Percentiles rank a stretch among this genome's conserved stretches.
phyloP scores from a whole-genome alignment of 2,888 invertebrate genomes.

The Oligia fasciuncula region DNA sequence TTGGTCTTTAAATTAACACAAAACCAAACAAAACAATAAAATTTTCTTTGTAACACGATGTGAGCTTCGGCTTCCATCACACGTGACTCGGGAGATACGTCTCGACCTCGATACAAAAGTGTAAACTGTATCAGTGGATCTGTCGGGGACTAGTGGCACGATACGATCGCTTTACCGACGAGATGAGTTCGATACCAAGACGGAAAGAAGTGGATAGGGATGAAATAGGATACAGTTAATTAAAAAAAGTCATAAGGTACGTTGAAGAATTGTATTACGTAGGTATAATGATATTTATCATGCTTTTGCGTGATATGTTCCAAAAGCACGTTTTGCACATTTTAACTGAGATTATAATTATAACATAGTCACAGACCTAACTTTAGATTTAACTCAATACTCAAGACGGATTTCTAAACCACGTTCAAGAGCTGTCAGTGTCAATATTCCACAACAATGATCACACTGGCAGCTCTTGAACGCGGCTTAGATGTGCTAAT shows the following conservation, averaged over 20 bases:
- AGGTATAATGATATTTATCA: not conserved
- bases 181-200: slow-evolving; percentile 52
- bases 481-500: no score
- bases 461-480: no score
- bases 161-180: slow-evolving; percentile 60
- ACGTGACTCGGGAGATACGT: slow-evolving; percentile 30
- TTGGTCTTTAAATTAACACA: not conserved
- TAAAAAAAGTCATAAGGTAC: not conserved
- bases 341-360: no score
- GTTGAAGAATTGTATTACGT: not conserved
- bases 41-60: not conserved
- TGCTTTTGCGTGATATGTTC: not conserved
- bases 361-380: no score
- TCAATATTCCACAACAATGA: no score
- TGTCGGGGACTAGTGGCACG: slow-evolving; percentile 44
- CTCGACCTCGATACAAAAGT: slow-evolving; percentile 31
- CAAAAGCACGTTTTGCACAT: not conserved
- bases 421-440: no score
- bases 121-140: slow-evolving; percentile 61
- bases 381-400: no score
- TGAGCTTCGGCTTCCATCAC: slow-evolving; percentile 42
- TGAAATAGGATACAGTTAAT: not conserved
- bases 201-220: slow-evolving; percentile 40
- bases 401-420: no score
- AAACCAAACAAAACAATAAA: not conserved